Evolutionary conservation across 2,888 invertebrate species (phyloP).

Genomic region (Pilophorus perplexus): DNA sequence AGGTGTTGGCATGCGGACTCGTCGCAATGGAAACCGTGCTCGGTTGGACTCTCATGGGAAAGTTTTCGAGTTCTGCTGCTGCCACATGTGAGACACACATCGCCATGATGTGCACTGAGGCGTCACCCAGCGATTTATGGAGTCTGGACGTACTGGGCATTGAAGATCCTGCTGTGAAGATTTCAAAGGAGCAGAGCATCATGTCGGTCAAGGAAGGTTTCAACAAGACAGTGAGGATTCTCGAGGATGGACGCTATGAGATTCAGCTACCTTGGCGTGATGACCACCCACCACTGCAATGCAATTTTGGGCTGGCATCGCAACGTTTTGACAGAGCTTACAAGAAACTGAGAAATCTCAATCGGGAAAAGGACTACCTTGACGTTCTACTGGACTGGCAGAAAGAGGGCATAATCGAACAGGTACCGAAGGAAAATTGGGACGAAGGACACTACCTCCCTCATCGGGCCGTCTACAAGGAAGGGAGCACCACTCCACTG

Average conservation of each 20-base stretch:
- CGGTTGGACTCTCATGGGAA: too few species aligned
- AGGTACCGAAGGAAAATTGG: too few species aligned
- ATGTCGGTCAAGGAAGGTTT: too few species aligned
- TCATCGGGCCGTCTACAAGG: conserved; percentile 36
- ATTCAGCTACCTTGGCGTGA: background rate
- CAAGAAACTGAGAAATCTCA: too few species aligned
- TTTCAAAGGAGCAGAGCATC: too few species aligned
- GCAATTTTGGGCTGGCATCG: background rate
- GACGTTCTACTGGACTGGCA: background rate
- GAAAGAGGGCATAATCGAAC: too few species aligned
- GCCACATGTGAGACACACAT: background rate
- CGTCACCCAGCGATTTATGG: too few species aligned
- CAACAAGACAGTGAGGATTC: background rate
- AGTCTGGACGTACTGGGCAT: too few species aligned
- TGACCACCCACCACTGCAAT: background rate
- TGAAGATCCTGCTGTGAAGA: too few species aligned
- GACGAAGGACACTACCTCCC: conserved; percentile 14
- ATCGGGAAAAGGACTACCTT: too few species aligned
- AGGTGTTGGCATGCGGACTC: background rate
- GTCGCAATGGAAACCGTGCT: conserved; percentile 11
- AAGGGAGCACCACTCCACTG: conserved; percentile 41
- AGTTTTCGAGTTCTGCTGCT: too few species aligned
- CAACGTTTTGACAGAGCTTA: too few species aligned
- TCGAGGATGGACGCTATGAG: background rate
- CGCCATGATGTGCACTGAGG: conserved; percentile 37